Base-by-base conservation (phyloP, 2,888 invertebrate species). In the Psylliodes chrysocephalus region DNA sequence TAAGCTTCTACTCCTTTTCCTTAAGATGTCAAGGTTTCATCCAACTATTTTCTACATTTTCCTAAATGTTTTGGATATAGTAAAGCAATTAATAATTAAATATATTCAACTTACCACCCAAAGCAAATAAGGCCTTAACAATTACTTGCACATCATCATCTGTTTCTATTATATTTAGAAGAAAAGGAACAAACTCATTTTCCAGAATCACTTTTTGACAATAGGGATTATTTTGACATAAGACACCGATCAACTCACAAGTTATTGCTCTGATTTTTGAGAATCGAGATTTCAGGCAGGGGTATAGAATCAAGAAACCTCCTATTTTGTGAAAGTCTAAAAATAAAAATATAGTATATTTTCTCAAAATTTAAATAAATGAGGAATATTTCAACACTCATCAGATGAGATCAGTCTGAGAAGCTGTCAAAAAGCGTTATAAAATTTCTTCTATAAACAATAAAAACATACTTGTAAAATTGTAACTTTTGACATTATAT, bases 141-240 rank as follows among this genome's bases (percentile, higher is more conserved):
- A 88, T 85, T 0, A 90, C 88, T 1, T 85, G 84, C 0, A 81
- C 77, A 76, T 91, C 90, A 0, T 82, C 79, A 65, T 86, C 85
- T 7, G 81, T 82, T 71, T 88, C 86, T 8, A 90, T 80, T 60
- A 91, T 79, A 3, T 81, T 79, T 10, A 92, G 76, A 12, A 95
- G 80, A 6, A 86, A 82, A 0, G 88, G 87, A 42, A 95, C 81
- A 6, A 91, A 82, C 0, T 88, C 87, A 47, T 86, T 84, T 64
- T 91, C 88, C 3, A 92, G 71, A n/a, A 90, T 88, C 40, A 86
- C 84, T 19, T 87, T 82, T 80, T 96, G 96, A 73, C 93, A 93
- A 77, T 87, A 91, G 0, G 90, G 88, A 82, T 96, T 95, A 82
- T 96, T 95, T 82, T 96, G 96, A 30, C 91, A 89, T 61, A 94